Evolutionary conservation across 1,140 invertebrate species (phyloP), one percentile per base, ranked within the genome.

Genomic region (Latrodectus geometricus): DNA sequence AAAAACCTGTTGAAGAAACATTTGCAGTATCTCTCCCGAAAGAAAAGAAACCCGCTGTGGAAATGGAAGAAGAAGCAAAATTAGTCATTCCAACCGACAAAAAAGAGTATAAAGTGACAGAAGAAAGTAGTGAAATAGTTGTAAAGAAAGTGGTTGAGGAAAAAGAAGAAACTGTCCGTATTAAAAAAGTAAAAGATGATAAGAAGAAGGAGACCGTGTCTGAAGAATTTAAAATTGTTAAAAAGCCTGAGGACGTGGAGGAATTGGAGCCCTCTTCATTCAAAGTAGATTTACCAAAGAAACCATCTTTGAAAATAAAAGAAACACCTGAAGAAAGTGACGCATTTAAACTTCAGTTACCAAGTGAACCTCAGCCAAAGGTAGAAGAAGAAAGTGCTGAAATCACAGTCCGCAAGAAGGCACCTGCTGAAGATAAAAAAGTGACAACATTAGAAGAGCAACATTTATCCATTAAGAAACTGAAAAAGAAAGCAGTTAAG

Each of bases 221-320:
- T 56, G 83, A 86, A 61, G 83, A 70, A 49, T 72, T 86, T 35
- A 86, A 48, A 48, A 61, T 86, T 35, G 1, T 49, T 8, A 65
- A 87, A n/a, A 70, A 76, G 14, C 54, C 48, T 0, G 74, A 83
- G 14, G 56, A 85, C 8, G 90, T 90, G 48, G 95, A 95, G 92
- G 92, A 94, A 54, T 95, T 94, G n/a, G 95, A 96, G 90, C 93
- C 94, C 88, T 48, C 87, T n/a, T 49, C 68, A 56, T 68, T 72
- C 90, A 93, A 92, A 12, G 95, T 96, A 91, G 95, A 95, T 91
- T 91, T 93, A 21, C 93, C 93, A 68, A 94, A 96, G 92, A 93
- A 94, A 83, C 94, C 94, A 89, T 61, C 52, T 20, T 15, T 35
- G 2, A 74, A 83, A 21, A 17, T 49, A n/a, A 83, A 83, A 49